Evolutionary conservation across 2,797 vertebrate species (phyloP).

Genomic region (Muscicapa comitata): DNA sequence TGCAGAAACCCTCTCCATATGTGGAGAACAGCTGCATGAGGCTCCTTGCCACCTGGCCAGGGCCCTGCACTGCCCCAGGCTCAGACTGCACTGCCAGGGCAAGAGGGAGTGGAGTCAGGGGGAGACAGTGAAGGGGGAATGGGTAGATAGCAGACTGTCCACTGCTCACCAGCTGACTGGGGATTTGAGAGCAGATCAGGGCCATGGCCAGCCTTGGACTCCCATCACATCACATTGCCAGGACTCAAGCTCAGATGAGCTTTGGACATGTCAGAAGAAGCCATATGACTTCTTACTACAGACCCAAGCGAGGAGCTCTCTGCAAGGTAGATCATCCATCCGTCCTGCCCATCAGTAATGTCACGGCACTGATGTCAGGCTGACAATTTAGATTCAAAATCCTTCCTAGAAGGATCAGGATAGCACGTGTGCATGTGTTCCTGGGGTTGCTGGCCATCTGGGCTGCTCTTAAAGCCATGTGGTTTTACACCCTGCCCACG

Average conservation of each 20-base stretch:
- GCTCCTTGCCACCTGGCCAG: neutral
- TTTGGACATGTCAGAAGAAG: neutral
- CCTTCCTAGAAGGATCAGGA: constrained; percentile 47
- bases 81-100: rapidly evolving
- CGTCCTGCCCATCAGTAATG: neutral
- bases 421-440: neutral
- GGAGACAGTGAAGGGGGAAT: neutral
- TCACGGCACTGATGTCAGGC: neutral
- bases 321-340: neutral
- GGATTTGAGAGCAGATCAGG: neutral
- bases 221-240: neutral
- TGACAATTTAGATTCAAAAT: constrained; percentile 22
- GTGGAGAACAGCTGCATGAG: neutral
- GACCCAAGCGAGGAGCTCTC: neutral
- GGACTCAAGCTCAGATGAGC: neutral
- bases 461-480: constrained; percentile 6
- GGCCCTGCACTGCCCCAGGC: neutral
- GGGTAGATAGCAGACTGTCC: neutral
- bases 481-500: constrained; percentile 48
- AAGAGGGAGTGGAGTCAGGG: neutral
- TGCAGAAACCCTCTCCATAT: neutral
- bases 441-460: constrained; percentile 44
- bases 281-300: neutral
- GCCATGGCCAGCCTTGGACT: neutral
- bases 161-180: neutral